A percentile compares a stretch with the other conserved stretches of the same genome.
phyloP scores from a whole-genome alignment of 2,113 vertebrate genomes.

The Equus quagga region DNA sequence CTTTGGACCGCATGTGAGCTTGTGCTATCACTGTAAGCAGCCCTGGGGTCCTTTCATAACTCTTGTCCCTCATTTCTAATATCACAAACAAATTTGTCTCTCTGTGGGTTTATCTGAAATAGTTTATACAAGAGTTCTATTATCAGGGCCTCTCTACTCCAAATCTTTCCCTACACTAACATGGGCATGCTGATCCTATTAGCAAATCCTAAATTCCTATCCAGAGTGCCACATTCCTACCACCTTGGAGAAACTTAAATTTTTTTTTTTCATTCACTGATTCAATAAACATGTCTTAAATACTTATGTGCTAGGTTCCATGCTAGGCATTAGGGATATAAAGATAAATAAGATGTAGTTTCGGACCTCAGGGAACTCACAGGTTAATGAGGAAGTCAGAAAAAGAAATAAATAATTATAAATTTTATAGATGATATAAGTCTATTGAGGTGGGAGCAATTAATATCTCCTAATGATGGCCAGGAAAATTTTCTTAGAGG shows the following conservation, averaged over 20 bases:
- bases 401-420: constrained; percentile 19
- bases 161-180: background rate
- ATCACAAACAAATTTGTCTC: background rate
- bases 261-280: background rate
- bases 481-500: background rate
- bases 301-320: background rate
- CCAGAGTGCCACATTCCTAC: background rate
- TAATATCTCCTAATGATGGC: background rate
- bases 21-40: background rate
- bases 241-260: background rate
- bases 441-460: background rate
- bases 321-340: background rate
- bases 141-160: background rate
- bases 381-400: constrained; percentile 2
- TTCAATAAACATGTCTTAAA: background rate
- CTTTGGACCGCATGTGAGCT: background rate
- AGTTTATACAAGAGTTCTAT: background rate
- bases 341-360: background rate
- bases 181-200: background rate
- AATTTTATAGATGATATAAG: background rate
- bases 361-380: background rate
- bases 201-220: background rate
- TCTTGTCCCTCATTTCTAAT: background rate
- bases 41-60: background rate
- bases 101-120: background rate